phyloP scores from a whole-genome alignment of 2,888 invertebrate genomes.

The Sphaerophoria rueppellii region DNA sequence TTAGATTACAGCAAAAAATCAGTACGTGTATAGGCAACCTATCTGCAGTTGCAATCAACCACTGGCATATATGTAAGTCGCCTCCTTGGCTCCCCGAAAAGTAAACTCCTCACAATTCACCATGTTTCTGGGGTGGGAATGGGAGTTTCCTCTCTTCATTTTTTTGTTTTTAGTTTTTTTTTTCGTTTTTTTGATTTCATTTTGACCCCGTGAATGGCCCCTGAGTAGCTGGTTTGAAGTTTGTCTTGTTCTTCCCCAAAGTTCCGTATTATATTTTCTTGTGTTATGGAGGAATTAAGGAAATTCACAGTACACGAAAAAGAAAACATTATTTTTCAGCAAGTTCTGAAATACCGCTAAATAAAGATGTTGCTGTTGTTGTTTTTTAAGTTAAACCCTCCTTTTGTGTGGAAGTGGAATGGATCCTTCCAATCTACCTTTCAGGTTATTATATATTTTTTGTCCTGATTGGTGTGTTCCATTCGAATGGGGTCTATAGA shows the following conservation, averaged over 20 bases:
- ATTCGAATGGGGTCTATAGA: slow-evolving; percentile 1
- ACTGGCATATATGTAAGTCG: slow-evolving; percentile 19
- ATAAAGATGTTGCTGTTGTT: slow-evolving; percentile 16
- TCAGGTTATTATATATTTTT: slow-evolving; percentile 46
- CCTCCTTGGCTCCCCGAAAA: slow-evolving; percentile 56
- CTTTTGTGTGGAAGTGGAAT: not conserved
- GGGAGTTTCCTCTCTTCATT: slow-evolving; percentile 24
- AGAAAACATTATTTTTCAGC: slow-evolving; percentile 42
- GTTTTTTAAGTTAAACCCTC: not conserved
- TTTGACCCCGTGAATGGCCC: not conserved
- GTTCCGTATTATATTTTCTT: slow-evolving; percentile 23
- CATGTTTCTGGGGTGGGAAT: not conserved
- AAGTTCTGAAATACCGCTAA: slow-evolving; percentile 43
- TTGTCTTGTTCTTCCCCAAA: slow-evolving; percentile 47
- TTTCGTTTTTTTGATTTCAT: not conserved
- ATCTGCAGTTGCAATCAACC: slow-evolving; percentile 72
- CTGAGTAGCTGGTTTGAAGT: not conserved
- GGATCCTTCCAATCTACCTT: slow-evolving; percentile 44
- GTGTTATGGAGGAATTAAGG: slow-evolving; percentile 60
- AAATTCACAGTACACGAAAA: slow-evolving; percentile 45
- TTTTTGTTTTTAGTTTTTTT: not conserved
- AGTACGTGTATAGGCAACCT: slow-evolving; percentile 33
- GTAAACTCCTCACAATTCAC: slow-evolving; percentile 49
- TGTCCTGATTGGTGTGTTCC: slow-evolving; percentile 44
- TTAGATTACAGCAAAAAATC: not conserved